phyloP scores from a whole-genome alignment of 2,113 vertebrate genomes.

The Chiloscyllium plagiosum region DNA sequence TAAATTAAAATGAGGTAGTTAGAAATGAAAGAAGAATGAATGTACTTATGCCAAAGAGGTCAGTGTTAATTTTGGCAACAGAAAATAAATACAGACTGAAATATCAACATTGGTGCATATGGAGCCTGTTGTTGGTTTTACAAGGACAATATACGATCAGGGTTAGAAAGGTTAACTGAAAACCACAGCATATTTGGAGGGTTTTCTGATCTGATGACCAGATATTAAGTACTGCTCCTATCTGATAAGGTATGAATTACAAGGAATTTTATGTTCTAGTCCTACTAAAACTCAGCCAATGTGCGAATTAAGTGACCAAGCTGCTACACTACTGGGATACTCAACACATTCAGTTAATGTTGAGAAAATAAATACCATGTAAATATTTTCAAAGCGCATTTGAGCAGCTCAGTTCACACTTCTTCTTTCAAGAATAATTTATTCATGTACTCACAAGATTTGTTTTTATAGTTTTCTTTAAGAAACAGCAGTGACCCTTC shows the following conservation, averaged over 20 bases:
- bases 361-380: not conserved
- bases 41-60: not conserved
- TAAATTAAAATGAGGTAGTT: not conserved
- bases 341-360: not conserved
- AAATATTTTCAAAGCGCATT: constrained; percentile 1
- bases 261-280: not conserved
- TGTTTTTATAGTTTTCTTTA: constrained; percentile 31
- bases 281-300: not conserved
- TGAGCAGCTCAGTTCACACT: not conserved
- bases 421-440: not conserved
- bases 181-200: not conserved
- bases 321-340: not conserved
- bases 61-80: not conserved
- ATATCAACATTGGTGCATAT: not conserved
- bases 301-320: not conserved
- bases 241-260: not conserved
- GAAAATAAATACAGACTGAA: not conserved
- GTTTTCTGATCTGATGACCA: not conserved
- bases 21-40: not conserved
- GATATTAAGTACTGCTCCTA: not conserved
- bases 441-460: constrained; percentile 1
- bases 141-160: not conserved
- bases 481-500: constrained; percentile 37
- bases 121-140: not conserved
- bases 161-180: not conserved